phyloP scores from a whole-genome alignment of 2,113 vertebrate genomes.

The Pygoscelis adeliae region DNA sequence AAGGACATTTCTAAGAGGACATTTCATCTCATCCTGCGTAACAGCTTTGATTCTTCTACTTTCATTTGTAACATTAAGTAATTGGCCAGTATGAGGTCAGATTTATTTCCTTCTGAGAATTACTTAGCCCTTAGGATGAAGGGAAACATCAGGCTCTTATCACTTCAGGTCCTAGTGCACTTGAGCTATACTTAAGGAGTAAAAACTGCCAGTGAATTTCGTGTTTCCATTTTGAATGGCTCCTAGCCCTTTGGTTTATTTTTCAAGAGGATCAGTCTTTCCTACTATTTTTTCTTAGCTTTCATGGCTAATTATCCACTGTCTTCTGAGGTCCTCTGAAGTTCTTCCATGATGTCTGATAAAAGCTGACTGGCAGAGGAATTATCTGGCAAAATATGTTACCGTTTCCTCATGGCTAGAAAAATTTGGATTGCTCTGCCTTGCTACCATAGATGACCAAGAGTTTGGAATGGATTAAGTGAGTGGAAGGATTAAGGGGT shows the following conservation, averaged over 20 bases:
- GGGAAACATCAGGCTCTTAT: background rate
- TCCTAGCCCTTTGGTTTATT: background rate
- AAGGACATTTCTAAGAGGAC: background rate
- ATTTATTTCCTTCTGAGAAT: background rate
- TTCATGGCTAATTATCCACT: background rate
- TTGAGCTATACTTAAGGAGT: background rate
- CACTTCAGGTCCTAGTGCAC: background rate
- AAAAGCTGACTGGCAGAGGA: background rate
- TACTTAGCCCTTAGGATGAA: background rate
- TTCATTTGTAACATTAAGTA: background rate
- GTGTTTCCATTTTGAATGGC: background rate
- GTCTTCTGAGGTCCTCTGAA: background rate
- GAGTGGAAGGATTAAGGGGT: background rate
- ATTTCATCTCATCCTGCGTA: background rate
- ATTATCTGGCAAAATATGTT: background rate
- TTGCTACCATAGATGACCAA: background rate
- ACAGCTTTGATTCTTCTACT: background rate
- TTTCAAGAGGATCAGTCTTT: background rate
- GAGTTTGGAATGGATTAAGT: background rate
- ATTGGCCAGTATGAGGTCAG: background rate
- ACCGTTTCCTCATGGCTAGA: background rate
- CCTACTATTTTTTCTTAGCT: background rate
- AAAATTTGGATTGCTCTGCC: background rate
- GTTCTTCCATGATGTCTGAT: background rate
- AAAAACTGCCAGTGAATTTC: background rate